phyloP scores from a whole-genome alignment of 2,113 vertebrate genomes.

The Grammomys surdaster region DNA sequence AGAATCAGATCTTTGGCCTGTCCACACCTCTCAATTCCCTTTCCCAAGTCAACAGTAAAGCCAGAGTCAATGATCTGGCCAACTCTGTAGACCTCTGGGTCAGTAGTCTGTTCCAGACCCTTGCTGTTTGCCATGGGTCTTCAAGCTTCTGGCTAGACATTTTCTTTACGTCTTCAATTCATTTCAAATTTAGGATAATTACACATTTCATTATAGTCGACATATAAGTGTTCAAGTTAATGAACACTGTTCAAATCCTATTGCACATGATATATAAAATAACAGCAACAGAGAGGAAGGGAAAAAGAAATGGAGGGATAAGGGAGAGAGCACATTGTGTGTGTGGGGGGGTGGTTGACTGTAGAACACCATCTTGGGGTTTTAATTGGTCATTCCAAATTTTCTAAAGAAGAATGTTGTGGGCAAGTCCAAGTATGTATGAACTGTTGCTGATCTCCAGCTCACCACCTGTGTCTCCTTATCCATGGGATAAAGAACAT shows the following conservation, averaged over 20 bases:
- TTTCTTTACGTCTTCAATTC: neutral
- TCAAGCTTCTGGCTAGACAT: neutral
- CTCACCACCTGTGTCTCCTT: neutral
- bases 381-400: conserved; percentile 49
- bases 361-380: neutral
- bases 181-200: conserved; percentile 72
- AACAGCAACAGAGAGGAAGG: neutral
- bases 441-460: neutral
- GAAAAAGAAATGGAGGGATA: neutral
- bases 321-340: too few species aligned
- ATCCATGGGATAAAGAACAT: neutral
- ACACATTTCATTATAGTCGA: conserved; percentile 78
- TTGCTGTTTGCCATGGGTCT: neutral
- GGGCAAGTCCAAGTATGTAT: neutral
- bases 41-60: neutral
- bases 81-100: neutral
- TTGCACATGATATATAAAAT: neutral
- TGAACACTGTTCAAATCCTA: conserved; percentile 52
- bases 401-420: neutral
- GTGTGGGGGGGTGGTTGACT: neutral
- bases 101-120: neutral
- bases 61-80: neutral
- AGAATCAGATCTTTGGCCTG: neutral
- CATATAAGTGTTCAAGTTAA: conserved; percentile 72
- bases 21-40: too few species aligned